Evolutionary conservation across 2,797 vertebrate genomes (phyloP).

Genomic region (Melanotaenia nigrans): DNA sequence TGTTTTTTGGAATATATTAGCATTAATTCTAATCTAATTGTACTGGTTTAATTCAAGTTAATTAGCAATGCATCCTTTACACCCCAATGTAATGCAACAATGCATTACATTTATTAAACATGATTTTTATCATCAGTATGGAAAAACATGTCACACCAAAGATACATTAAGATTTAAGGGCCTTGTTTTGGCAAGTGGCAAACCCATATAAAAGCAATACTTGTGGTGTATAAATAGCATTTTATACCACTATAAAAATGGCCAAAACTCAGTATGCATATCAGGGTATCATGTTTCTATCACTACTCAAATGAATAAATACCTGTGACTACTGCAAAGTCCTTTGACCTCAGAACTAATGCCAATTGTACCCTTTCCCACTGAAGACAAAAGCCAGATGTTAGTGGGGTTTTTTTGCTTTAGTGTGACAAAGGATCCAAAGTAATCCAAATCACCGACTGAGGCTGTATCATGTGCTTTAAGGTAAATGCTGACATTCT

Average conservation of each 20-base stretch:
- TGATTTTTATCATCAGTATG: too few species aligned
- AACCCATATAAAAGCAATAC: background rate
- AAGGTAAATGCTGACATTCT: background rate
- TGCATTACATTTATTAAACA: too few species aligned
- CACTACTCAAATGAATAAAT: constrained; percentile 5
- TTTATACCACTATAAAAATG: background rate
- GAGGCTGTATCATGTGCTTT: background rate
- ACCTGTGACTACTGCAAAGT: background rate
- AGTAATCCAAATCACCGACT: background rate
- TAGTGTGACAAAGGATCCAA: constrained; percentile 2
- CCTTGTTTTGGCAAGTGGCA: background rate
- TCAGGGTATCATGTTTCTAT: constrained; percentile 14
- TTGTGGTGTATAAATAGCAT: background rate
- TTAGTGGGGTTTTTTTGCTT: background rate
- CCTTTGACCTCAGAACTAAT: constrained; percentile 11
- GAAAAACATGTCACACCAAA: too few species aligned
- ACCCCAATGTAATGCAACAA: too few species aligned
- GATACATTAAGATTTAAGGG: background rate
- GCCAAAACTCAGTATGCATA: too few species aligned
- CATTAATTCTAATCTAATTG: too few species aligned
- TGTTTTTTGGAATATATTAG: too few species aligned
- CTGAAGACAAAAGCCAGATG: constrained; percentile 27
- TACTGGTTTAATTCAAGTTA: too few species aligned
- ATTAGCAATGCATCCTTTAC: too few species aligned
- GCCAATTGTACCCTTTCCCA: constrained; percentile 13